phyloP scores from a whole-genome alignment of 2,888 invertebrate genomes.

The Hesperia comma region DNA sequence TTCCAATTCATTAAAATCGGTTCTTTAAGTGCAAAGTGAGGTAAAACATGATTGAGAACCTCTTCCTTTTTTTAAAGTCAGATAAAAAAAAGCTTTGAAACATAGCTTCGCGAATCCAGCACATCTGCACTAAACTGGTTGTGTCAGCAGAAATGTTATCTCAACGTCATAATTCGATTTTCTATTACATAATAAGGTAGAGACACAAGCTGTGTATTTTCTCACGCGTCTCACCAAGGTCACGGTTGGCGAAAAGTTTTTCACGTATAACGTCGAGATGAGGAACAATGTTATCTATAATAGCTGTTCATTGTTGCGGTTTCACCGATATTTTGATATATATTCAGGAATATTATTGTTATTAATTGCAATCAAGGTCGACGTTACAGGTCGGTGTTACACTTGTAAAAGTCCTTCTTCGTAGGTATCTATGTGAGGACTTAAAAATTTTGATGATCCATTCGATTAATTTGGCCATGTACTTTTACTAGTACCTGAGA shows the following conservation, averaged over 20 bases:
- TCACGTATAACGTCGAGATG: not conserved
- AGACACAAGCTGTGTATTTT: conserved; percentile 5
- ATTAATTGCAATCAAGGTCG: not conserved
- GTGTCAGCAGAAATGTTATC: not conserved
- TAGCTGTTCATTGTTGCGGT: not conserved
- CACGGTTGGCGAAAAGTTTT: conserved; percentile 2
- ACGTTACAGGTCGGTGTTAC: too few relatives aligned
- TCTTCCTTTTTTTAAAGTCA: too few relatives aligned
- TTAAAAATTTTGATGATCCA: too few relatives aligned
- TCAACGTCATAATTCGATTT: not conserved
- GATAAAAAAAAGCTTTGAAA: not conserved
- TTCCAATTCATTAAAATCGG: too few relatives aligned
- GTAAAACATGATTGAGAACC: too few relatives aligned
- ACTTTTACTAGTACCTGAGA: too few relatives aligned
- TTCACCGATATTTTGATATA: not conserved
- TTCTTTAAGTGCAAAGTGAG: too few relatives aligned
- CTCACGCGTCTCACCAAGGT: conserved; percentile 3
- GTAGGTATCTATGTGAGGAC: too few relatives aligned
- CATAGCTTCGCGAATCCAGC: not conserved
- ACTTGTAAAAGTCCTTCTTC: too few relatives aligned
- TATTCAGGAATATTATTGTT: not conserved
- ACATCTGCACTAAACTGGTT: not conserved
- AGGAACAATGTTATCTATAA: conserved; percentile 2
- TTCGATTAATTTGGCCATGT: too few relatives aligned
- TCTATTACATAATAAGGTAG: not conserved